Evolutionary conservation across 2,797 vertebrate species (phyloP).

Genomic region (Sebastes cheni): DNA sequence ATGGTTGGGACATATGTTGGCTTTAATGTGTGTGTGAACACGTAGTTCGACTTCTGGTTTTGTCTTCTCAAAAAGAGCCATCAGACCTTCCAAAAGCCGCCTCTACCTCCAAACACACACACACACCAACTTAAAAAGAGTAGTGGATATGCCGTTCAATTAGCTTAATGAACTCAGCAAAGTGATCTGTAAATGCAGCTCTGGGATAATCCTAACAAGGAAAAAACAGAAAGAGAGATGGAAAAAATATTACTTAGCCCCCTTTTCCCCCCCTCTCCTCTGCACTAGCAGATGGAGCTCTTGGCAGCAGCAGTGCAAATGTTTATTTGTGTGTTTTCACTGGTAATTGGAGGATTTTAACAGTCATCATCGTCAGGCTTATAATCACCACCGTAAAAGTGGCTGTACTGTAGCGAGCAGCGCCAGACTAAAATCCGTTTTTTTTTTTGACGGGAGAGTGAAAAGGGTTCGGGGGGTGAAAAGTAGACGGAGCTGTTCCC

Average conservation of each 20-base stretch:
- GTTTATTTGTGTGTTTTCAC: conserved; percentile 92
- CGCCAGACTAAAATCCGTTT: conserved; percentile 51
- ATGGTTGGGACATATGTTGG: conserved; percentile 54
- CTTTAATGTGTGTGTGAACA: conserved; percentile 17
- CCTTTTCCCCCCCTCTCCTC: conserved; percentile 73
- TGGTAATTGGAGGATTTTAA: conserved; percentile 90
- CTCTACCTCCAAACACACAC: conserved; percentile 16
- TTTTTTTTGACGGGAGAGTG: conserved; percentile 21
- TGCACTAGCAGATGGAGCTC: conserved; percentile 90
- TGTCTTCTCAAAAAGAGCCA: conserved; percentile 70
- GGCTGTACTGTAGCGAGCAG: conserved; percentile 74
- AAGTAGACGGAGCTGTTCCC: conserved; percentile 40
- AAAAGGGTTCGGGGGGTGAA: conserved; percentile 3
- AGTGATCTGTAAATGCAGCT: conserved; percentile 88
- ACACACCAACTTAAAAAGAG: conserved; percentile 82
- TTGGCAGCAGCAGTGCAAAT: conserved; percentile 91
- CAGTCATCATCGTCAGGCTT: conserved; percentile 86
- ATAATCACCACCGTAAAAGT: conserved; percentile 89
- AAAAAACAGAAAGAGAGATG: conserved; percentile 73
- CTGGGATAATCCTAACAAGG: conserved; percentile 86
- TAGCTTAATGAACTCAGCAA: conserved; percentile 87
- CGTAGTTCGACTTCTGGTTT: conserved; percentile 58
- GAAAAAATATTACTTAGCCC: conserved; percentile 87
- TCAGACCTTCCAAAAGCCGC: conserved; percentile 56
- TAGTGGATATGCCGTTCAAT: conserved; percentile 85